Percentiles rank a stretch among this genome's conserved stretches.
Conservation (phyloP, 2,113 vertebrate species). For the Cardinalis cardinalis region DNA sequence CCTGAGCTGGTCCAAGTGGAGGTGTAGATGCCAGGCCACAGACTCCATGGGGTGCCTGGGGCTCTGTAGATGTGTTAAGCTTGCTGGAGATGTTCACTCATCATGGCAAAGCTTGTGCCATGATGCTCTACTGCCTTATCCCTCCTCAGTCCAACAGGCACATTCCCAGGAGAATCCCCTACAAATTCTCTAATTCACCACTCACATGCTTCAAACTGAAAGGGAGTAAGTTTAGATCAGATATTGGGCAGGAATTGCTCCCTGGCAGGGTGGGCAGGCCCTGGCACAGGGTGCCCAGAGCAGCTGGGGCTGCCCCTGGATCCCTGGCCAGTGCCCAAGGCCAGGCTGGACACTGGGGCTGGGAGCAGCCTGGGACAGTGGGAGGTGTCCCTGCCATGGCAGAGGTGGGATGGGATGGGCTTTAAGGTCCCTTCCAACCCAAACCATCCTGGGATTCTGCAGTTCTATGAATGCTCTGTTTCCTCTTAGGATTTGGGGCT, state of each 20-base stretch:
- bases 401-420: rapidly evolving
- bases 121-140: neutral
- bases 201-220: neutral
- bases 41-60: neutral
- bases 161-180: neutral
- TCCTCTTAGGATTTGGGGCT: neutral
- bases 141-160: neutral
- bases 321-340: neutral
- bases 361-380: neutral
- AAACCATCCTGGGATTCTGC: neutral
- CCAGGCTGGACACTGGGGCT: neutral
- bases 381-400: neutral
- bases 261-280: rapidly evolving
- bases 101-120: neutral
- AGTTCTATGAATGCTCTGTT: neutral
- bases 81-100: neutral
- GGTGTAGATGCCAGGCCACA: neutral
- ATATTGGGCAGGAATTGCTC: neutral
- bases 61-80: neutral
- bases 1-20: neutral
- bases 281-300: neutral
- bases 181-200: neutral
- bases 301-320: neutral
- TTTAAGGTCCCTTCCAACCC: neutral
- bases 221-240: neutral